Base-by-base conservation (phyloP, 2,113 vertebrate genomes). In the Blennius ocellaris region DNA sequence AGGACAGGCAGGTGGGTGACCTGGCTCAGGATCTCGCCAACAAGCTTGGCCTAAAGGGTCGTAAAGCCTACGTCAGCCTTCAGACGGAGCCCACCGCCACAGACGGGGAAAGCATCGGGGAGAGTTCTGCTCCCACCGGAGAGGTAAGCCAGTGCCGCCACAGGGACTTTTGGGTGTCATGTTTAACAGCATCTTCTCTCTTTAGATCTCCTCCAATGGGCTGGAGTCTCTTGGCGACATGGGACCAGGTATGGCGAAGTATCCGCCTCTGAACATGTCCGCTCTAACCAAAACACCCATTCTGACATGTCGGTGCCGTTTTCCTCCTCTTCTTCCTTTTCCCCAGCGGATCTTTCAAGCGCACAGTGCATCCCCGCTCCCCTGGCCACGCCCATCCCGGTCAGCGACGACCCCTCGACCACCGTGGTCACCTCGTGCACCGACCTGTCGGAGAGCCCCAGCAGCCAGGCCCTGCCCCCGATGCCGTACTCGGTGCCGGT, bases 11-110 rank as follows among this genome's bases (percentile, higher is more conserved):
- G 0, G 97, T 99, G 16, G 95, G 94, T 0, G 97, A 98, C 0
- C 90, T 99, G 61, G 97, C 97, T 38, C 96, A 98, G 92, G 97
- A 99, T 80, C 94, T 99, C 81, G 98, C 97, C n/a, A 96, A 93
- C 86, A 98, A 97, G 90, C 90, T 99, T 64, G 97, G 98, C 36
- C 81, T 99, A 77, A 96, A 96, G 53, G 94, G 95, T 64, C 96
- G 98, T 55, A 99, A 97, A 91, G 98, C 98, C 0, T 99, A 99
- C 36, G 94, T 98, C 86, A 97, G 97, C 84, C 93, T 95, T 45
- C 97, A 98, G 94, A 88, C 83, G 0, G 93, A 94, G 55, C 92
- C 91, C 7, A 64, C 87, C 0, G 59, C 89, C 50, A 73, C 89
- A 64, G 90, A 90, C 2, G 86, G 90, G 57, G 92, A 94, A 47